Conservation (phyloP, 2,888 invertebrate genomes). For the Hydriomena furcata region DNA sequence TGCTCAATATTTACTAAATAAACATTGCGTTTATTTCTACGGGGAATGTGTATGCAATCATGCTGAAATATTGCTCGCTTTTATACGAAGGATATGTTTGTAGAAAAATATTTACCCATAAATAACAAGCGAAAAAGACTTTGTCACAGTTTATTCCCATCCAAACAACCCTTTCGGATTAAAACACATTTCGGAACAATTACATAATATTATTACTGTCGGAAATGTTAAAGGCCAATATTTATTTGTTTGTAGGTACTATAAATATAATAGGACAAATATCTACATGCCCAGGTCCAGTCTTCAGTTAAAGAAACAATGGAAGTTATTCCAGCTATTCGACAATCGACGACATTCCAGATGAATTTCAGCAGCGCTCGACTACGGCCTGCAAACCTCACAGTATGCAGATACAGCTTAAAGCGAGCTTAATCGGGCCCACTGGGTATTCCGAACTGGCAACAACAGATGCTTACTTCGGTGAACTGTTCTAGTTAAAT, state of each 20-base stretch:
- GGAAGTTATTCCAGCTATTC: slow-evolving; percentile 62
- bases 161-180: too few relatives aligned
- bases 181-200: too few relatives aligned
- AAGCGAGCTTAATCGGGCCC: slow-evolving; percentile 25
- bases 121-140: background rate
- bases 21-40: slow-evolving; percentile 49
- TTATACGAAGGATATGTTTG: slow-evolving; percentile 8
- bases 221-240: too few relatives aligned
- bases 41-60: slow-evolving; percentile 36
- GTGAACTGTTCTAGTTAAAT: slow-evolving; percentile 19
- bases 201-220: too few relatives aligned
- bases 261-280: too few relatives aligned
- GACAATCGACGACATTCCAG: slow-evolving; percentile 49
- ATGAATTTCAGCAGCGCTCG: slow-evolving; percentile 44
- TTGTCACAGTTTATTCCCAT: too few relatives aligned
- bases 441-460: slow-evolving; percentile 25
- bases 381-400: slow-evolving; percentile 34
- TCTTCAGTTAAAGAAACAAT: slow-evolving; percentile 15
- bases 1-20: slow-evolving; percentile 52
- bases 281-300: slow-evolving; percentile 10
- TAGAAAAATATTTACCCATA: slow-evolving; percentile 1
- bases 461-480: slow-evolving; percentile 28
- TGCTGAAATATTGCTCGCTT: slow-evolving; percentile 7
- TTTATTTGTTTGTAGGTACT: too few relatives aligned
- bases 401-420: slow-evolving; percentile 30